Conservation (phyloP, 1,140 invertebrate genomes). For the Spodoptera frugiperda region DNA sequence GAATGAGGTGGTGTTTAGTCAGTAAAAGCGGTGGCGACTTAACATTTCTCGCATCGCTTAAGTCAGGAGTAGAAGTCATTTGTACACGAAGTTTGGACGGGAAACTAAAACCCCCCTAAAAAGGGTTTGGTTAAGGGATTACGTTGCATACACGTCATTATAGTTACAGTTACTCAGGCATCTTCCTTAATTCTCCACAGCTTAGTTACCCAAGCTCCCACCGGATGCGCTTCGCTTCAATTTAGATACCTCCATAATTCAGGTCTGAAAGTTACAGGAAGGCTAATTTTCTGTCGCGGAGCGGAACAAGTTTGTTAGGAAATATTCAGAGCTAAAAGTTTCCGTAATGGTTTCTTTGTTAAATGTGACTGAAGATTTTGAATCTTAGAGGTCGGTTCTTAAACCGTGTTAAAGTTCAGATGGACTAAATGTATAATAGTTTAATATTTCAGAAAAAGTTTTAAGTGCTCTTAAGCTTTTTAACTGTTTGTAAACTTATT, state of each 20-base stretch:
- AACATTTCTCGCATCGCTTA: too few relatives aligned
- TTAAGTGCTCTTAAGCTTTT: too few relatives aligned
- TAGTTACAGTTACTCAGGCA: background rate
- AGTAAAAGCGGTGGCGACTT: too few relatives aligned
- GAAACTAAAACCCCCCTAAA: too few relatives aligned
- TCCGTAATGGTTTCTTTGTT: slow-evolving; percentile 19
- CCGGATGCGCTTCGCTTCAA: slow-evolving; percentile 17
- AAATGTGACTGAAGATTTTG: slow-evolving; percentile 27
- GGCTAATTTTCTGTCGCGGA: slow-evolving; percentile 22
- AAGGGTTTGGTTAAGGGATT: background rate
- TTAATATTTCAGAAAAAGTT: too few relatives aligned
- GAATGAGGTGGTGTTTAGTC: too few relatives aligned
- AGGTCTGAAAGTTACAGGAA: slow-evolving; percentile 16
- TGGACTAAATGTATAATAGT: background rate
- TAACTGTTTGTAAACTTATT: too few relatives aligned
- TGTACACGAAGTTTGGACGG: too few relatives aligned
- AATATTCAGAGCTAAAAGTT: slow-evolving; percentile 25
- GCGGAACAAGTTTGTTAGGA: slow-evolving; percentile 24
- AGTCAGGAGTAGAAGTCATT: too few relatives aligned
- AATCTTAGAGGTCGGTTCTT: background rate
- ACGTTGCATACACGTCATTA: slow-evolving; percentile 5
- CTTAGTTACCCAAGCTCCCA: background rate
- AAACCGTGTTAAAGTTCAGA: background rate
- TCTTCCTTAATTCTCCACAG: background rate
- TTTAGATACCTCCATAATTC: slow-evolving; percentile 32